Percentiles rank a stretch among this genome's conserved stretches.
phyloP scores from a whole-genome alignment of 1,140 invertebrate species.

The Nasonia vitripennis region DNA sequence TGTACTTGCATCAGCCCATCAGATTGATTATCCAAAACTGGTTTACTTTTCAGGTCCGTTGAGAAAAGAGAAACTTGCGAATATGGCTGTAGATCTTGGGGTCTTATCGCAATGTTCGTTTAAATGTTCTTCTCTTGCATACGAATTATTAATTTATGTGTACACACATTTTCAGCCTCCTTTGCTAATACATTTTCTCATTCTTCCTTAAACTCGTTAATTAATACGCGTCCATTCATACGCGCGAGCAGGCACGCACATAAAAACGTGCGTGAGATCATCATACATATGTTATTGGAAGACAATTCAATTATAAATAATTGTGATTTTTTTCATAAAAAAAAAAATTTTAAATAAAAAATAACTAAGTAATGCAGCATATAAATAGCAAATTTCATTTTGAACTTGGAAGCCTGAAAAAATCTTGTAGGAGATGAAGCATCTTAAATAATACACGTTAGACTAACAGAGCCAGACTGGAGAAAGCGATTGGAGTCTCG shows the following conservation, averaged over 20 bases:
- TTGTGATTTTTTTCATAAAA: conserved; percentile 26
- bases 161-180: neutral
- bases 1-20: neutral
- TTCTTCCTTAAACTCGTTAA: neutral
- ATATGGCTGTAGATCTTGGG: neutral
- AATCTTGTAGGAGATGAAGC: conserved; percentile 42
- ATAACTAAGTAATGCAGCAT: neutral
- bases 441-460: conserved; percentile 4
- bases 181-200: neutral
- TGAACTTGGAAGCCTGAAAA: neutral
- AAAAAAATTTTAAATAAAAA: neutral
- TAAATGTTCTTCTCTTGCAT: neutral
- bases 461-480: neutral
- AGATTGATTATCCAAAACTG: neutral
- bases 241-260: neutral
- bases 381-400: conserved; percentile 49
- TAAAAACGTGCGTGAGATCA: neutral
- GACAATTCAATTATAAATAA: conserved; percentile 19
- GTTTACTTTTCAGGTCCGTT: neutral
- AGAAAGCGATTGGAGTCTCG: conserved; percentile 32
- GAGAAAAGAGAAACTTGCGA: conserved; percentile 14
- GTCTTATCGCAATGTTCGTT: neutral
- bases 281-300: conserved; percentile 10
- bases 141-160: neutral
- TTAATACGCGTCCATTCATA: no score